phyloP scores from a whole-genome alignment of 2,888 invertebrate species.

The Caenorhabditis sp. region DNA sequence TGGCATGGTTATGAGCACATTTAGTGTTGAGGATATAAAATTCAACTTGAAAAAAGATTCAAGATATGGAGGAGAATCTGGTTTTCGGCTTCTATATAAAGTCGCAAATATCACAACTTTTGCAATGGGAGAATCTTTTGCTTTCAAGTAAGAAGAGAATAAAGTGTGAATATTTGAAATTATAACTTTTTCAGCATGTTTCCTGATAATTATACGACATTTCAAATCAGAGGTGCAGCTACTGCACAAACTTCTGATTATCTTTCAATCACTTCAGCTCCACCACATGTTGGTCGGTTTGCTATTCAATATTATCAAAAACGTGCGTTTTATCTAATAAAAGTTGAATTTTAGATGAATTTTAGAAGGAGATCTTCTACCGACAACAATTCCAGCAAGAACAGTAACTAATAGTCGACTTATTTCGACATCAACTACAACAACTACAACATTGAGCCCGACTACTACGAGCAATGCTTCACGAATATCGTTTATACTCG shows the following conservation, averaged over 20 bases:
- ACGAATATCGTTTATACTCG: not conserved
- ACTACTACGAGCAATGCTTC: not conserved
- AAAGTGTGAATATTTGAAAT: too few species aligned
- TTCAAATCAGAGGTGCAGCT: too few species aligned
- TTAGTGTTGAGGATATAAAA: constrained; percentile 11
- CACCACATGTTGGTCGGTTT: not conserved
- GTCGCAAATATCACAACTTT: not conserved
- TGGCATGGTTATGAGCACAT: constrained; percentile 13
- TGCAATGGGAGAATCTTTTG: not conserved
- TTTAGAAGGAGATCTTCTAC: constrained; percentile 6
- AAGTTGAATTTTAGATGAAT: not conserved
- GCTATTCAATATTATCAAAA: constrained; percentile 18
- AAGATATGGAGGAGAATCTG: not conserved
- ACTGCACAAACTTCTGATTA: not conserved
- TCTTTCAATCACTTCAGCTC: not conserved
- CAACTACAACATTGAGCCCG: too few species aligned
- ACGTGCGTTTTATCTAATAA: constrained; percentile 5
- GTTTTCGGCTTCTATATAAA: not conserved
- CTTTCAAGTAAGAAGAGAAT: not conserved
- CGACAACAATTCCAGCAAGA: not conserved
- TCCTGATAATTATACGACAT: too few species aligned
- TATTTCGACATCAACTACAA: too few species aligned
- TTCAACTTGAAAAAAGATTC: not conserved
- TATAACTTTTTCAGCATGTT: not conserved
- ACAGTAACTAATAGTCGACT: too few species aligned